These are phyloP conservation scores for Sinonovacula constricta DNA, from an alignment of 1,140 invertebrate genomes.

Conservation along the genomic window DNA sequence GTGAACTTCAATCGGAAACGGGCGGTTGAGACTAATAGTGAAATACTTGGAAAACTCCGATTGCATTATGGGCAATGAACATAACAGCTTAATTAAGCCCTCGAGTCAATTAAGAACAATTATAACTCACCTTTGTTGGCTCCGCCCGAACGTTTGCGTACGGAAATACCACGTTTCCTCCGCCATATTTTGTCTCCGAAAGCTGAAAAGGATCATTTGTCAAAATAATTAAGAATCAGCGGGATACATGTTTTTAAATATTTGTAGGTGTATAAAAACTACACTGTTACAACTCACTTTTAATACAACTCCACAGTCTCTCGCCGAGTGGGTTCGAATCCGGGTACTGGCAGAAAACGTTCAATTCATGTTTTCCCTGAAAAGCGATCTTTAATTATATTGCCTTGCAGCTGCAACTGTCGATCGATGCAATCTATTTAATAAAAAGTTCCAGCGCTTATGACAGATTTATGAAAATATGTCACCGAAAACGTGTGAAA, in stretches of 20 bases:
- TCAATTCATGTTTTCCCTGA: neutral
- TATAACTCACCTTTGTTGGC: slow-evolving; percentile 7
- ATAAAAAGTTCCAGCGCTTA: no score
- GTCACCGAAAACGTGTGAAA: neutral
- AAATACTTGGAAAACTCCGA: no score
- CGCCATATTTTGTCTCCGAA: slow-evolving; percentile 7
- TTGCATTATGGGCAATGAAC: no score
- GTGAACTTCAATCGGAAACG: no score
- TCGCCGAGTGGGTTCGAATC: neutral
- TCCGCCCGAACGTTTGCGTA: neutral
- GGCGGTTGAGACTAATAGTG: no score
- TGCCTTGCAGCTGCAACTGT: neutral
- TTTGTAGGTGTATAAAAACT: neutral
- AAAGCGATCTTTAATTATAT: no score
- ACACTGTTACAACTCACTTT: neutral
- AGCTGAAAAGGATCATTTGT: slow-evolving; percentile 1
- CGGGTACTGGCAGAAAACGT: neutral
- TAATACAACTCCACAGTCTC: neutral
- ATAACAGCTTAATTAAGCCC: no score
- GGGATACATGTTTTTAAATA: no score
- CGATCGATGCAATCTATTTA: no score
- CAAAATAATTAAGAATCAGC: no score
- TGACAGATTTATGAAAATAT: neutral
- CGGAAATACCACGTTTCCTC: slow-evolving; percentile 25
- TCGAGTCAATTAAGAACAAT: no score